Evolutionary conservation across 2,888 invertebrate species (phyloP), one percentile per base, ranked within the genome.

Genomic region (Ptychoptera contaminata): DNA sequence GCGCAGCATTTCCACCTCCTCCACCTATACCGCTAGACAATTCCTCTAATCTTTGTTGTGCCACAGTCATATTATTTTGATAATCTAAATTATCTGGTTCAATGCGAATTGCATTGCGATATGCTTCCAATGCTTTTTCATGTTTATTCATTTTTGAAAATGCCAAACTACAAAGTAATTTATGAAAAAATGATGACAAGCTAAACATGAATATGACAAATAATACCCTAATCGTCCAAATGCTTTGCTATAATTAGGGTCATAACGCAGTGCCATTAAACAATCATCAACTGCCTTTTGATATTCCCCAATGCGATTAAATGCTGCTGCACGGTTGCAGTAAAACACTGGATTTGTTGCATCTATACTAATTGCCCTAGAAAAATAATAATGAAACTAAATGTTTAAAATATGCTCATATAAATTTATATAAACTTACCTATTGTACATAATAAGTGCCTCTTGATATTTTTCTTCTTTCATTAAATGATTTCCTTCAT

Each of bases 311-410:
- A 94, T 67, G 59, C 92, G 90, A 59, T 86, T 93, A 61, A 85
- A 82, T 1, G 94, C 93, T 2, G 97, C 97, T 39, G 97, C 98
- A 52, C 97, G 78, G 62, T 98, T 98, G 63, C 96, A 94, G 63
- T 87, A 97, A 67, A 85, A 97, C 30, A 97, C 88, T 1, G 96
- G 83, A 69, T 96, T 96, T 49, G 75, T 74, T 16, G 82, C 78
- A 62, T 94, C 88, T 46, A 91, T 68, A 54, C 79, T 74, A 51
- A 98, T 88, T 10, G 97, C 96, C 55, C 87, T 82, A 52, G 60
- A 70, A 65, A 48, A 43, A 39, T 44, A 15, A 43, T 45, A 37
- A 44, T n/a, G n/a, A n/a, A n/a, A n/a, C n/a, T n/a, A n/a, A n/a
- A n/a, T n/a, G n/a, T 36, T 45, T 36, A 42, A 38, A 41, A 42